phyloP scores from a whole-genome alignment of 2,113 vertebrate species.

The Pontoporia blainvillei region DNA sequence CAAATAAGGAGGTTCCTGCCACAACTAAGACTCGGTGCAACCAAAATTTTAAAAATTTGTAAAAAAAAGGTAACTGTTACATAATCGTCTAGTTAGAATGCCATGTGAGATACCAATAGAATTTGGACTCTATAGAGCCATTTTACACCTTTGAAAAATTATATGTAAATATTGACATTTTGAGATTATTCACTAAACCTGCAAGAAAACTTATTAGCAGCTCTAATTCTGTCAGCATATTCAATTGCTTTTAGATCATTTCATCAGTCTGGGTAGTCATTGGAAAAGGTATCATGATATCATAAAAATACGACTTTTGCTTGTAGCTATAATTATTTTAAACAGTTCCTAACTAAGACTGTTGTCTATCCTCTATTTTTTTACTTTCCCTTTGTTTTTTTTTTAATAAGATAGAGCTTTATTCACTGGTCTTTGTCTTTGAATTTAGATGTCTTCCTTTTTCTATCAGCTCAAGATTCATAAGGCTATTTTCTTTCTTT shows the following conservation, averaged over 20 bases:
- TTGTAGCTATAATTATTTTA: not conserved
- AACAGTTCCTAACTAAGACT: not conserved
- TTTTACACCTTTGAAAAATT: not conserved
- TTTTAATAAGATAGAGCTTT: not conserved
- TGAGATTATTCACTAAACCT: not conserved
- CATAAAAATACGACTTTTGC: not conserved
- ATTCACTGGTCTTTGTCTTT: not conserved
- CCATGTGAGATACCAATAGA: not conserved
- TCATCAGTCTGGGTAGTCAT: not conserved
- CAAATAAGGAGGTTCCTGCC: too few species aligned
- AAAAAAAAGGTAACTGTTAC: not conserved
- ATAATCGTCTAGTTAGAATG: not conserved
- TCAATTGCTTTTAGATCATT: not conserved
- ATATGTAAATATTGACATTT: constrained; percentile 31
- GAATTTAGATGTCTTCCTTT: constrained; percentile 9
- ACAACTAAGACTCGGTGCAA: too few species aligned
- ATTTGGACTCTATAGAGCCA: not conserved
- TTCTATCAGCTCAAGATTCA: not conserved
- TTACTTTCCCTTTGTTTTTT: not conserved
- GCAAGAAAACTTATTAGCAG: not conserved
- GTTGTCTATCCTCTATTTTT: not conserved
- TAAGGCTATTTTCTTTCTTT: not conserved
- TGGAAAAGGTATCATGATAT: not conserved
- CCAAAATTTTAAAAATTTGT: too few species aligned
- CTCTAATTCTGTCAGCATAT: not conserved